Evolutionary conservation across 2,113 vertebrate genomes (phyloP), one percentile per base, ranked within the genome.

Genomic region (Procavia capensis): DNA sequence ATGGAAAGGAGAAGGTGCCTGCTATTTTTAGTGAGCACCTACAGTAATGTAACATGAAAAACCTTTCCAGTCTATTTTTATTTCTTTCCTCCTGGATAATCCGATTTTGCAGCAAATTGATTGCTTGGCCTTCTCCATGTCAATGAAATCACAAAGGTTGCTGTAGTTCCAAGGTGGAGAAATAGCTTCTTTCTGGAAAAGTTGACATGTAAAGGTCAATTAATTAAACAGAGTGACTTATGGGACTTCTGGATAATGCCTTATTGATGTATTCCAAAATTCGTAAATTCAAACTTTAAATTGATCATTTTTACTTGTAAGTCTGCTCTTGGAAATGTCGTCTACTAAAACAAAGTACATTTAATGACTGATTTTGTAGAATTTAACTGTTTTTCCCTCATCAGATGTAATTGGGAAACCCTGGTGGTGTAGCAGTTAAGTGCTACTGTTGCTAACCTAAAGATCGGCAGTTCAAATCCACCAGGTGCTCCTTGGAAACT

Each of bases 11-110:
- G 10, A 91, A 63, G 41, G 36, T 36, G 0, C 11, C 1, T 45
- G 39, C 34, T 83, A 0, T 75, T 54, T 96, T 95, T n/a, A 76
- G 76, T 94, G 34, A 74, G 34, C 61, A 68, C 84, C 45, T 76
- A 20, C 34, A 81, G 16, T 90, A 36, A 29, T 85, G 4, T 39
- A 39, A 45, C 64, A 57, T 63, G 64, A 84, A 90, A 94, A 84
- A 87, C 78, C 87, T 85, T 95, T 54, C 47, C 78, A 41, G 64
- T 70, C 76, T 95, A 29, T 80, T 95, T 92, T 78, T 82, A 88
- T 90, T 87, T 94, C 79, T 94, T 96, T 95, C 47, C 36, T 94
- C 54, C 39, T 57, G 47, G 24, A 70, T 93, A 94, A 96, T 95
- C 90, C 0, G 0, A 82, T 96, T 93, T 95, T 88, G 45, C 74